Conservation (phyloP, 2,113 vertebrate species). For the Phodopus roborovskii region DNA sequence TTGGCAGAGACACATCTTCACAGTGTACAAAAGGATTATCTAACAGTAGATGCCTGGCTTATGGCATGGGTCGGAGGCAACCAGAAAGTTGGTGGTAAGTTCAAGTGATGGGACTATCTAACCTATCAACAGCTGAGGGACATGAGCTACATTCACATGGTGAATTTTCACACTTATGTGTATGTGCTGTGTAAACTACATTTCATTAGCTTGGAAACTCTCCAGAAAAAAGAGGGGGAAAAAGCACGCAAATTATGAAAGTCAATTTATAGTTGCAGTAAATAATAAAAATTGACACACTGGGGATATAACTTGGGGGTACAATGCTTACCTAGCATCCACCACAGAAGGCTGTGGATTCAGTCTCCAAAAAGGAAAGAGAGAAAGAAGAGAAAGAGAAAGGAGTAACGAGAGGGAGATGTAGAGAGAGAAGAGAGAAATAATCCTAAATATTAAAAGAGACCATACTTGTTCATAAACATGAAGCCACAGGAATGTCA, state of each 20-base stretch:
- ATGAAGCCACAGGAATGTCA: neutral
- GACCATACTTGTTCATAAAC: neutral
- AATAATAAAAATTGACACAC: neutral
- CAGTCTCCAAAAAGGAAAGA: neutral
- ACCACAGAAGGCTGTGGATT: neutral
- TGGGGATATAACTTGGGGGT: neutral
- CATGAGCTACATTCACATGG: neutral
- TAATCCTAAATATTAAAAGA: neutral
- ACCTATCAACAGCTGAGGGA: neutral
- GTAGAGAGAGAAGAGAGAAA: neutral
- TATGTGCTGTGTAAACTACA: neutral
- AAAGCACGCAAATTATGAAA: neutral
- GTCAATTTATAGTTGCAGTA: constrained; percentile 1
- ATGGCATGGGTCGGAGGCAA: no score
- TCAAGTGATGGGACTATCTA: neutral
- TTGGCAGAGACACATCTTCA: neutral
- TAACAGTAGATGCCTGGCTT: neutral
- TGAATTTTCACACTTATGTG: neutral
- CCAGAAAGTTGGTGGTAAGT: neutral
- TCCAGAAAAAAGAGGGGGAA: neutral
- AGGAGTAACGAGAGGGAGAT: neutral
- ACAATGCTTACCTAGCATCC: neutral
- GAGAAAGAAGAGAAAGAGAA: neutral
- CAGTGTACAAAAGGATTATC: neutral
- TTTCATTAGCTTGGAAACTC: neutral